phyloP scores from a whole-genome alignment of 92 coral and sea anemone species.

The Porites lobata region DNA sequence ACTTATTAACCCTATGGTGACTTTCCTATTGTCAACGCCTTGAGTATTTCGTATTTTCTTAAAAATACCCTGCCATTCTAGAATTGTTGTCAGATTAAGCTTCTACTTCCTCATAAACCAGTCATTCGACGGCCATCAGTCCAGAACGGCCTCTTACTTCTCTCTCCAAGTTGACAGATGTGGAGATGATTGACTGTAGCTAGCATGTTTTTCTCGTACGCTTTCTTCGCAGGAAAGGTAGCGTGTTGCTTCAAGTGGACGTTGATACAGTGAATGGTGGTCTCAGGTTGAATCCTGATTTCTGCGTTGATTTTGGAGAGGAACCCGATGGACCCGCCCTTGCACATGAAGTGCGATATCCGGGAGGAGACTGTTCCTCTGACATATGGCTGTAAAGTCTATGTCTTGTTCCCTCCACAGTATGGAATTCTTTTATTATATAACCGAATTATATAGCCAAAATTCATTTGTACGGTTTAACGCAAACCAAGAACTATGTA shows the following conservation, averaged over 20 bases:
- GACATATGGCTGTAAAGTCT: slow-evolving; percentile 86
- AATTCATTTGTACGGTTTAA: not conserved
- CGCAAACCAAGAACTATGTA: not conserved
- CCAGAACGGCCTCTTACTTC: too few relatives aligned
- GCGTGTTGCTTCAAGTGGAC: slow-evolving; percentile 88
- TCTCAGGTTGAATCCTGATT: slow-evolving; percentile 85
- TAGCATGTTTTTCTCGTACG: too few relatives aligned
- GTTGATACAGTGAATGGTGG: slow-evolving; percentile 94
- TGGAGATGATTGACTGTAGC: too few relatives aligned
- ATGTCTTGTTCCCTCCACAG: not conserved
- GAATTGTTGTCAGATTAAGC: too few relatives aligned
- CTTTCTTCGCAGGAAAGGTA: too few relatives aligned
- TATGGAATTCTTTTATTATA: not conserved
- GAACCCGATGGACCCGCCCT: slow-evolving; percentile 97
- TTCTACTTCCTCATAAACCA: too few relatives aligned
- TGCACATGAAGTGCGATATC: slow-evolving; percentile 98
- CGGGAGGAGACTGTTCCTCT: slow-evolving; percentile 99
- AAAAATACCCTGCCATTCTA: too few relatives aligned
- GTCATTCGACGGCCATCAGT: too few relatives aligned
- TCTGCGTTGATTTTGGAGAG: slow-evolving; percentile 96
- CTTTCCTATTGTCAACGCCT: too few relatives aligned
- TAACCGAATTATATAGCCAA: not conserved
- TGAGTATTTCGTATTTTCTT: too few relatives aligned
- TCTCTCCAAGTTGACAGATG: too few relatives aligned
- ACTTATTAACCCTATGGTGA: too few relatives aligned